A percentile compares a stretch with the other conserved stretches of the same genome.
Conservation (phyloP, 1,140 invertebrate genomes). For the Conus betulinus region DNA sequence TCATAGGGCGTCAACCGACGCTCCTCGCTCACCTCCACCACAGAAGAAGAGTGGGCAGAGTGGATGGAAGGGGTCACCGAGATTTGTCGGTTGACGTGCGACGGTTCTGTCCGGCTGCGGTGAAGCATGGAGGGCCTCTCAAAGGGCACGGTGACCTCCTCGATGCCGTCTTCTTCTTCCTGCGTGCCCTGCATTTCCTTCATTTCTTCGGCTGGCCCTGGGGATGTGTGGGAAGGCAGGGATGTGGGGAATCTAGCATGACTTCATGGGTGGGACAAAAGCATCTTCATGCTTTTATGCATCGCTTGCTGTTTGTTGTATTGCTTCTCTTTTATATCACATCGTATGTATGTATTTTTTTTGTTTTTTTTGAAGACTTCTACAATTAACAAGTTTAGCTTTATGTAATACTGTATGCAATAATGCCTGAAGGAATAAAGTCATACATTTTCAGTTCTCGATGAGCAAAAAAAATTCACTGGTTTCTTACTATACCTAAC, state of each 20-base stretch:
- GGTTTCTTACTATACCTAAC: no score
- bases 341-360: no score
- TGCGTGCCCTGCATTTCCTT: constrained; percentile 16
- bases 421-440: no score
- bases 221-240: neutral
- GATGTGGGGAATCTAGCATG: neutral
- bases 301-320: no score
- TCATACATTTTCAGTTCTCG: no score
- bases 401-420: no score
- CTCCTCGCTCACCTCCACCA: constrained; percentile 29
- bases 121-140: neutral
- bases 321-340: no score
- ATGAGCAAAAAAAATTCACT: no score
- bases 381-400: no score
- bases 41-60: constrained; percentile 8
- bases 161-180: neutral
- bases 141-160: neutral
- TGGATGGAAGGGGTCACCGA: neutral
- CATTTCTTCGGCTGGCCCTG: neutral
- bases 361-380: no score
- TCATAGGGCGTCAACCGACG: constrained; percentile 63
- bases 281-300: neutral
- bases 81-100: neutral
- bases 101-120: constrained; percentile 40
- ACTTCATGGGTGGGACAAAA: neutral